phyloP scores from a whole-genome alignment of 1,140 invertebrate species.

The Dendrolimus punctatus region DNA sequence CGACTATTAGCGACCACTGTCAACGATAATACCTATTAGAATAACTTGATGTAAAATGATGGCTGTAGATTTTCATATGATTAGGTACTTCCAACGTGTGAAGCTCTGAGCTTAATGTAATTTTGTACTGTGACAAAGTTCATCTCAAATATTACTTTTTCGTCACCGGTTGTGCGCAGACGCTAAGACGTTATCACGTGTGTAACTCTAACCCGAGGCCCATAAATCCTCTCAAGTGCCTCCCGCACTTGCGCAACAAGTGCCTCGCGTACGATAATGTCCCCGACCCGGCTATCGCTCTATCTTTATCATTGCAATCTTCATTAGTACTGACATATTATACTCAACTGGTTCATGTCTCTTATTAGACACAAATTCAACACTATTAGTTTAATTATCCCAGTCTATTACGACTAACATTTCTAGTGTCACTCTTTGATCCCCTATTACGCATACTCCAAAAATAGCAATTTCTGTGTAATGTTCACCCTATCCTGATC shows the following conservation, averaged over 20 bases:
- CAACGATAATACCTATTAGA: no score
- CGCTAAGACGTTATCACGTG: conserved; percentile 50
- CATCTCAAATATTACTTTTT: conserved; percentile 20
- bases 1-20: no score
- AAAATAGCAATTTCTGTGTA: conserved; percentile 22
- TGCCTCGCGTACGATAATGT: conserved; percentile 30
- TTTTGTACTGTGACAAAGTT: conserved; percentile 8
- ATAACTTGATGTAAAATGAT: no score
- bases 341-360: no score
- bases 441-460: conserved; percentile 14
- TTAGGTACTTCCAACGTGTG: neutral
- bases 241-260: conserved; percentile 53
- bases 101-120: neutral
- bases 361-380: neutral
- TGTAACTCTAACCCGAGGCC: conserved; percentile 52
- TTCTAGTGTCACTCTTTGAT: neutral
- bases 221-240: conserved; percentile 54
- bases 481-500: conserved; percentile 24
- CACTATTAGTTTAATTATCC: neutral
- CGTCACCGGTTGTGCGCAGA: conserved; percentile 26
- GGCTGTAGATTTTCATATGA: neutral
- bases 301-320: conserved; percentile 27
- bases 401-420: neutral
- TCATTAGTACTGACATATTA: conserved; percentile 1
- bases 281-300: conserved; percentile 18